Conservation (phyloP, 2,113 vertebrate genomes). For the Hucho hucho region DNA sequence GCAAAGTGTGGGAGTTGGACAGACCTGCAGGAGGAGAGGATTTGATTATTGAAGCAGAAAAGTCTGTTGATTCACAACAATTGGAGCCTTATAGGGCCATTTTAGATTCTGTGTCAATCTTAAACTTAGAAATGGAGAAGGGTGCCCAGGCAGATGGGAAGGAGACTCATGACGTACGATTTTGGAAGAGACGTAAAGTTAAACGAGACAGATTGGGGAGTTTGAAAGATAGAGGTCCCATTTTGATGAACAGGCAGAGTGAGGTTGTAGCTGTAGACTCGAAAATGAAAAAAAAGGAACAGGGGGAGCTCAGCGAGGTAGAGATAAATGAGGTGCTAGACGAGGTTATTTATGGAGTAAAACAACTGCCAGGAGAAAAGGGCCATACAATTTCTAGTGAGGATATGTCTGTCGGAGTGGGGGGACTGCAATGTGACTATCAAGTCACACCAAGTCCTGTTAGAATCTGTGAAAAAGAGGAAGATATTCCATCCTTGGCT, state of each 20-base stretch:
- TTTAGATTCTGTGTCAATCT: slow-evolving; percentile 71
- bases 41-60: slow-evolving; percentile 43
- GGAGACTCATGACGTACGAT: slow-evolving; percentile 46
- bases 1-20: slow-evolving; percentile 75
- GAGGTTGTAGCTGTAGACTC: not conserved
- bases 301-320: not conserved
- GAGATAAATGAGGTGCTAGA: slow-evolving; percentile 26
- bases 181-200: slow-evolving; percentile 62
- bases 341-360: not conserved
- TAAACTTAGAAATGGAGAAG: slow-evolving; percentile 75
- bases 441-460: too few species aligned
- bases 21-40: slow-evolving; percentile 25
- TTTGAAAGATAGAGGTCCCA: slow-evolving; percentile 52
- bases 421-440: too few species aligned
- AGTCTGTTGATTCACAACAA: slow-evolving; percentile 7
- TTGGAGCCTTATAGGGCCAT: slow-evolving; percentile 74
- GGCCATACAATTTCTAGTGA: not conserved
- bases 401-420: not conserved
- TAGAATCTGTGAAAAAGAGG: too few species aligned
- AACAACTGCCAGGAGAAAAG: slow-evolving; percentile 21
- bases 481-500: not conserved
- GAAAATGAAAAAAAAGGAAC: slow-evolving; percentile 11
- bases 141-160: slow-evolving; percentile 63
- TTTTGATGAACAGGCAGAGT: slow-evolving; percentile 22
- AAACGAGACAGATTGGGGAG: slow-evolving; percentile 52